Evolutionary conservation across 53 echinoderm and acorn worm species (phyloP).

Genomic region (Arbacia lixula): DNA sequence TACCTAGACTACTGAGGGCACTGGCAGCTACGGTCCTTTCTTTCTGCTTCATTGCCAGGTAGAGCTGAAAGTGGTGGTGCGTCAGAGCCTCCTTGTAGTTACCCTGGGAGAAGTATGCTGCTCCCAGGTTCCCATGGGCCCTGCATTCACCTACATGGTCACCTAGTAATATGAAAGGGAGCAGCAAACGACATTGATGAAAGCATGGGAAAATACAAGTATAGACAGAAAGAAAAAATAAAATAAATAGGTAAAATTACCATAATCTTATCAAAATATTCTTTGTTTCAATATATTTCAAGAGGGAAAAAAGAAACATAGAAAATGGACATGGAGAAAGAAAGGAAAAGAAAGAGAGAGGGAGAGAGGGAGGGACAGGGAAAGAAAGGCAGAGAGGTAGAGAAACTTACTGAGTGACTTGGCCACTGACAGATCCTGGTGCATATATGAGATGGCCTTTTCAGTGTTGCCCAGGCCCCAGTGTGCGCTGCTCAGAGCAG

Average conservation of each 20-base stretch:
- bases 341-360: no score
- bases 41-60: conserved; percentile 99
- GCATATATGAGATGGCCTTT: conserved; percentile 94
- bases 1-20: conserved; percentile 95
- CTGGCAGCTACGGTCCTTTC: conserved; percentile 92
- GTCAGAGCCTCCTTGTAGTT: conserved; percentile 98
- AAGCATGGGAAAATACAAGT: no score
- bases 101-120: conserved; percentile 95
- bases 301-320: no score
- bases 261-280: no score
- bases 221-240: no score
- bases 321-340: no score
- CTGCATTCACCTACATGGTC: conserved; percentile 98
- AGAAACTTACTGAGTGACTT: conserved; percentile 86
- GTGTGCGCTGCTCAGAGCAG: conserved; percentile 98
- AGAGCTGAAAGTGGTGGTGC: conserved; percentile 94
- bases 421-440: conserved; percentile 93
- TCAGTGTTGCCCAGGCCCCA: conserved; percentile 97
- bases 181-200: no score
- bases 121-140: conserved; percentile 96
- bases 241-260: no score
- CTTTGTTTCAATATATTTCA: no score
- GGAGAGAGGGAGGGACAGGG: no score
- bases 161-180: conserved; percentile 69
- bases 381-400: no score